Evolutionary conservation across 2,888 invertebrate species (phyloP).

Genomic region (Aspidiotus destructor): DNA sequence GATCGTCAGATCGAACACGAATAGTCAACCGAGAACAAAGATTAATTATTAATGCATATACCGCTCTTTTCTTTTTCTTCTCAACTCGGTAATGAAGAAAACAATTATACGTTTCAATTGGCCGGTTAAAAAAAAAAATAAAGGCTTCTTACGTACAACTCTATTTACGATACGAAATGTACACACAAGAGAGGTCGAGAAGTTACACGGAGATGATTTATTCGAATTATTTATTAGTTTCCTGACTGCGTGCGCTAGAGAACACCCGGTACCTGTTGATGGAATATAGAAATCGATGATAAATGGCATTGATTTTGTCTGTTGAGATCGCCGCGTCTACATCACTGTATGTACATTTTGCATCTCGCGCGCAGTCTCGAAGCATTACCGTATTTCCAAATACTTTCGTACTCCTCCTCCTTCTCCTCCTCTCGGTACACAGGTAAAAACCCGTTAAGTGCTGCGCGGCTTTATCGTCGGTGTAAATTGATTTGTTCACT

Average conservation of each 20-base stretch:
- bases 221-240: conserved; percentile 13
- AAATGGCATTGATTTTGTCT: conserved; percentile 2
- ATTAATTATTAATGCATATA: conserved; percentile 6
- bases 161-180: conserved; percentile 9
- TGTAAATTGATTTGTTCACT: no score
- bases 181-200: not conserved
- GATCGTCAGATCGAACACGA: conserved; percentile 4
- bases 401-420: no score
- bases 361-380: not conserved
- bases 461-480: no score
- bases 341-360: not conserved
- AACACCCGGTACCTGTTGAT: not conserved
- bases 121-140: not conserved
- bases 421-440: no score
- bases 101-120: conserved; percentile 15
- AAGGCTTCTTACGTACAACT: conserved; percentile 1
- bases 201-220: conserved; percentile 10
- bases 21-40: conserved; percentile 12
- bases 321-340: not conserved
- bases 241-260: not conserved
- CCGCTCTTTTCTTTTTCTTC: not conserved
- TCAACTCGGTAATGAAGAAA: not conserved
- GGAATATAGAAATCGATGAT: not conserved
- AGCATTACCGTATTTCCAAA: no score
- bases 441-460: no score